Percentiles rank a stretch among this genome's conserved stretches.
These are phyloP conservation scores for Cetonia aurata DNA, from an alignment of 2,888 invertebrate species.

Conservation along the genomic window DNA sequence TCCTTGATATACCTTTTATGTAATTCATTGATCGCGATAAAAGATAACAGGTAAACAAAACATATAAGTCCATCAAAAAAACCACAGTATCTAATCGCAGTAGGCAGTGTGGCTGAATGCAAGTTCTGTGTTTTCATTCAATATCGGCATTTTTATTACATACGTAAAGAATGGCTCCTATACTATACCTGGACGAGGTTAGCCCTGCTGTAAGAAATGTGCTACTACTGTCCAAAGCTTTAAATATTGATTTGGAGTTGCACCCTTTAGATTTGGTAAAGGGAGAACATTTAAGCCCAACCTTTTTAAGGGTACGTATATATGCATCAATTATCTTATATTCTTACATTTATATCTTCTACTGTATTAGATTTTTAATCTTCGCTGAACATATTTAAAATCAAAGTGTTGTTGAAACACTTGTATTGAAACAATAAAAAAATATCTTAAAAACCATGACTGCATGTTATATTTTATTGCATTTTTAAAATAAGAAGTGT, in stretches of 20 bases:
- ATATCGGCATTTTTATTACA: too few species aligned
- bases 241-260: constrained; percentile 63
- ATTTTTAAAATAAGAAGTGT: too few species aligned
- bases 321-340: constrained; percentile 20
- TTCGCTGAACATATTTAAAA: too few species aligned
- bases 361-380: too few species aligned
- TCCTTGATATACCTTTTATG: constrained; percentile 9
- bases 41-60: constrained; percentile 35
- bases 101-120: too few species aligned
- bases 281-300: constrained; percentile 65
- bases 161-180: constrained; percentile 44
- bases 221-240: constrained; percentile 61
- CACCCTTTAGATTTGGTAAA: constrained; percentile 61
- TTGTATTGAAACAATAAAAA: too few species aligned
- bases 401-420: too few species aligned
- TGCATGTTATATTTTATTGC: too few species aligned
- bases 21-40: constrained; percentile 34
- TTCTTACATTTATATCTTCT: too few species aligned
- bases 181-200: constrained; percentile 56
- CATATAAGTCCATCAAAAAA: constrained; percentile 18
- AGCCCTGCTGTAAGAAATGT: constrained; percentile 65
- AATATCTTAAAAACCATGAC: too few species aligned
- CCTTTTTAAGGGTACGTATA: constrained; percentile 64
- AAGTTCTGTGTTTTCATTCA: too few species aligned
- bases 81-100: neutral